Conservation (phyloP, 2,113 vertebrate genomes). For the Regulus satrapa region DNA sequence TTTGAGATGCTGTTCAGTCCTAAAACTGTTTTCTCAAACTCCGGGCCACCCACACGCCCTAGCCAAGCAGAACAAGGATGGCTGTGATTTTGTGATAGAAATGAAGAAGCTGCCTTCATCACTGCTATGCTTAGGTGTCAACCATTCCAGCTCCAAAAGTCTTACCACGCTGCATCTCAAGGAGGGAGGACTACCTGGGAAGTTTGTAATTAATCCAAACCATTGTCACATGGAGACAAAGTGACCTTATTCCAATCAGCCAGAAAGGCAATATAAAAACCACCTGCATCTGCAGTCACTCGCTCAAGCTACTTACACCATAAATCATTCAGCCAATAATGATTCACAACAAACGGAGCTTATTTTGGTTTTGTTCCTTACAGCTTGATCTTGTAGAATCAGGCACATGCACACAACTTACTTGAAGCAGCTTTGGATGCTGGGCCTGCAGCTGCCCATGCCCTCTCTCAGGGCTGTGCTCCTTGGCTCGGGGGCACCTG, state of each 20-base stretch:
- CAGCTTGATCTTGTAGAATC: background rate
- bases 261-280: background rate
- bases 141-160: background rate
- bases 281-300: background rate
- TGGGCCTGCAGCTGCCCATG: background rate
- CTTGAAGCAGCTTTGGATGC: background rate
- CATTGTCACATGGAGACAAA: background rate
- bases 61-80: background rate
- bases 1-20: background rate
- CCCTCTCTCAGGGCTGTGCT: background rate
- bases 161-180: background rate
- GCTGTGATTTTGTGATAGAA: background rate
- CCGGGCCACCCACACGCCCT: background rate
- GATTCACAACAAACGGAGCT: background rate
- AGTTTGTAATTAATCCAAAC: slow-evolving; percentile 13
- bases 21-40: background rate
- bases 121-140: background rate
- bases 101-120: background rate
- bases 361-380: background rate
- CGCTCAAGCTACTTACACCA: background rate
- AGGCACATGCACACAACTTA: background rate
- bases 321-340: slow-evolving; percentile 22
- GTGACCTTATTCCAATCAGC: background rate
- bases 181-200: background rate
- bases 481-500: background rate